Evolutionary conservation across 1,140 invertebrate species (phyloP).

Genomic region (Gryon sp.): DNA sequence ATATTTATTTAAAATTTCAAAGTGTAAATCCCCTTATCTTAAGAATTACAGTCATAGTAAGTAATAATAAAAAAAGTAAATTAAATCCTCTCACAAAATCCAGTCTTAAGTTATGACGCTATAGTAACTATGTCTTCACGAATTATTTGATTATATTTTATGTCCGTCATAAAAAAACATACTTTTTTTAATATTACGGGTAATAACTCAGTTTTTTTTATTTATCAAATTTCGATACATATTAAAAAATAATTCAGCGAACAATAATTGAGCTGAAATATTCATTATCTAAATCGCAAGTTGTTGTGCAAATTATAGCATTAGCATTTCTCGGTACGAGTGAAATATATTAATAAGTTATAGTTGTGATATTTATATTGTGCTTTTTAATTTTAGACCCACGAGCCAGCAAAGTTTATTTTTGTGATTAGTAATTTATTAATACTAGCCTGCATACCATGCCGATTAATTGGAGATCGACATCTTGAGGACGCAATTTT

Average conservation of each 20-base stretch:
- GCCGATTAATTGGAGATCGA: constrained; percentile 86
- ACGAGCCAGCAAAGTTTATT: constrained; percentile 96
- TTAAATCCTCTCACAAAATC: constrained; percentile 28
- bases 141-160: constrained; percentile 47
- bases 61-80: constrained; percentile 42
- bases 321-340: background rate
- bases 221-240: background rate
- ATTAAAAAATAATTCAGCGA: background rate
- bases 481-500: constrained; percentile 94
- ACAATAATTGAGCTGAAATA: background rate
- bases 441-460: constrained; percentile 95
- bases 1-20: constrained; percentile 10
- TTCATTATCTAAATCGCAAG: too few relatives aligned
- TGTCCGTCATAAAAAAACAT: constrained; percentile 36
- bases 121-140: constrained; percentile 38
- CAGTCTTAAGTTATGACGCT: constrained; percentile 15
- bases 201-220: too few relatives aligned
- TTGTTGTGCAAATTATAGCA: too few relatives aligned
- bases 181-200: constrained; percentile 9
- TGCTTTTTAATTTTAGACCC: constrained; percentile 82
- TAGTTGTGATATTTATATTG: constrained; percentile 14
- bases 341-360: background rate
- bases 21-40: constrained; percentile 32
- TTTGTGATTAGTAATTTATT: constrained; percentile 95
- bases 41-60: constrained; percentile 38